These are phyloP conservation scores for Himalopsyche kuldschensis DNA, from an alignment of 2,888 invertebrate species.

Conservation along the genomic window DNA sequence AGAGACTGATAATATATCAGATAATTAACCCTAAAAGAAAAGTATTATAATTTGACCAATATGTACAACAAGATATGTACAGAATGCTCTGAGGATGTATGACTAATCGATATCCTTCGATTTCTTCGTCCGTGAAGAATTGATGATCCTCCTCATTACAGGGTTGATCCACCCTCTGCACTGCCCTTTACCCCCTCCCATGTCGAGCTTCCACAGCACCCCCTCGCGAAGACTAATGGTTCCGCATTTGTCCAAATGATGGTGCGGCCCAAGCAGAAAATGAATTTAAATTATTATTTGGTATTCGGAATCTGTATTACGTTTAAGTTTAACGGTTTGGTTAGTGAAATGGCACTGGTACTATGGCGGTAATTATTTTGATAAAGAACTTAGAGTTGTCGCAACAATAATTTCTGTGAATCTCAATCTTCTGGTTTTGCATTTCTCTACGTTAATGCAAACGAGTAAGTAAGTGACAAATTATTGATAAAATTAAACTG, in stretches of 20 bases:
- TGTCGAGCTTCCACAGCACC: constrained; percentile 29
- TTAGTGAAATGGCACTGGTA: background rate
- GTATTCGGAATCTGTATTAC: constrained; percentile 41
- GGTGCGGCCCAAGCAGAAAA: constrained; percentile 63
- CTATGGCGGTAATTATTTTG: background rate
- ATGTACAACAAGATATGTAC: background rate
- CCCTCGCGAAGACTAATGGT: constrained; percentile 56
- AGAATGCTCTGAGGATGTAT: constrained; percentile 5
- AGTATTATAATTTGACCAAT: no score
- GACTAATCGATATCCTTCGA: constrained; percentile 36
- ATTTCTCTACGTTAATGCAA: no score
- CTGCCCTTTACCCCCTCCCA: constrained; percentile 26
- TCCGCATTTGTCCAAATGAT: constrained; percentile 64
- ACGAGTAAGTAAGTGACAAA: no score
- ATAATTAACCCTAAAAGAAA: no score
- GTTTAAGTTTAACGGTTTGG: background rate
- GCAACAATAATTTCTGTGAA: no score
- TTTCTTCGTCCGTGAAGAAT: constrained; percentile 38
- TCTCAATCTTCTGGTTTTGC: no score
- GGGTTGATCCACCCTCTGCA: constrained; percentile 9
- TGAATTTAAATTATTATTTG: constrained; percentile 65
- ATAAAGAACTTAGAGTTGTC: background rate
- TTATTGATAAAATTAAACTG: no score
- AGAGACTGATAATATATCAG: no score
- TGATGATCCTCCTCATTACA: constrained; percentile 38